These are phyloP conservation scores for Hirtodrosophila trivittata DNA, from an alignment of 2,888 invertebrate species.

Conservation along the genomic window DNA sequence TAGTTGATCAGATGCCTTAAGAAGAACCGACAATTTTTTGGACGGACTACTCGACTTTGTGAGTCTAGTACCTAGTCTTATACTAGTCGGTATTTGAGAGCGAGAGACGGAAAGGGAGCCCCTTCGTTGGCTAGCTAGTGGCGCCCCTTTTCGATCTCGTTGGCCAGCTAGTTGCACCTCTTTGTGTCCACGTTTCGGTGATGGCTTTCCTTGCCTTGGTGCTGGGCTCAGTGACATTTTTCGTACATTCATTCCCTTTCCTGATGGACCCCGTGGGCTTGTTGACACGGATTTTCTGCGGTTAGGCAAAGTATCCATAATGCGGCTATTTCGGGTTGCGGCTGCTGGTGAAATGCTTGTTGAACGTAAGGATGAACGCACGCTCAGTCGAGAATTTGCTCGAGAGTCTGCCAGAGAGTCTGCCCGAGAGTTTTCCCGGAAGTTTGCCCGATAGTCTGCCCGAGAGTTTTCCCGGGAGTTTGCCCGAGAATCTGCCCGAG, in stretches of 20 bases:
- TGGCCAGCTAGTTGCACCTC: conserved; percentile 20
- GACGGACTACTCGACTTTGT: conserved; percentile 46
- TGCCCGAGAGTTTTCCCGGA: conserved; percentile 65
- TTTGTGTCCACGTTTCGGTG: conserved; percentile 29
- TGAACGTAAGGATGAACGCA: conserved; percentile 65
- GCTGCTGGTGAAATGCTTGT: conserved; percentile 64
- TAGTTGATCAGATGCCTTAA: conserved; percentile 40
- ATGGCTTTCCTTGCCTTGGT: conserved; percentile 22
- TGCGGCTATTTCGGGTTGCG: conserved; percentile 60
- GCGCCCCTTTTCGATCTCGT: conserved; percentile 11
- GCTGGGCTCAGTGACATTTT: conserved; percentile 76
- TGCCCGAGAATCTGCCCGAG: background rate
- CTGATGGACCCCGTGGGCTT: conserved; percentile 60
- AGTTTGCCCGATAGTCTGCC: conserved; percentile 27
- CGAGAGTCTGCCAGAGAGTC: conserved; percentile 66
- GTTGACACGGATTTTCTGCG: conserved; percentile 78
- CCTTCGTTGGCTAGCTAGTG: conserved; percentile 15
- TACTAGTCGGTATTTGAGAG: conserved; percentile 78
- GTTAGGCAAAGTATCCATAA: conserved; percentile 46
- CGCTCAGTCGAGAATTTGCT: conserved; percentile 72
- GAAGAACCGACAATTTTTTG: conserved; percentile 22
- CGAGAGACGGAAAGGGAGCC: conserved; percentile 47
- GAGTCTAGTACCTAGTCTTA: conserved; percentile 16
- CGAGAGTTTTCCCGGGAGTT: conserved; percentile 43
- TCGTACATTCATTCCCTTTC: conserved; percentile 32